These are phyloP conservation scores for Nemopilema nomurai DNA, from an alignment of 30 jellyfish, hydroid and myxozoan genomes.

Conservation along the genomic window DNA sequence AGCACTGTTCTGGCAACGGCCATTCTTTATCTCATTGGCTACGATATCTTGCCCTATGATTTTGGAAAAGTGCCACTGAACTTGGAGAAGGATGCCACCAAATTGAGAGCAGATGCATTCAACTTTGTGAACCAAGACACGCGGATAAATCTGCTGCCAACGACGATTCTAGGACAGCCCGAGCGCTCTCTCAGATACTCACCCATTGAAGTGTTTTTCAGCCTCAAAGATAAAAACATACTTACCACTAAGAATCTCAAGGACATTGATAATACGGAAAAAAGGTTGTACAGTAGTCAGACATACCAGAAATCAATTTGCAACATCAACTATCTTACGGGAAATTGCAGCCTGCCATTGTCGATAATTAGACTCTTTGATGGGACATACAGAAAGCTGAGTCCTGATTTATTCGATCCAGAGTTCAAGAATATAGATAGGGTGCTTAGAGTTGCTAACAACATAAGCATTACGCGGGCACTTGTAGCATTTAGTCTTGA, in stretches of 20 bases:
- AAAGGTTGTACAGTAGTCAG: slow-evolving; percentile 38
- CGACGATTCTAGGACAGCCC: slow-evolving; percentile 75
- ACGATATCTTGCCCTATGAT: slow-evolving; percentile 88
- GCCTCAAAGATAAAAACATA: slow-evolving; percentile 20
- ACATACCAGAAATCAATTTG: slow-evolving; percentile 60
- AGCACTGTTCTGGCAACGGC: slow-evolving; percentile 76
- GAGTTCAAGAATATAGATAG: slow-evolving; percentile 32
- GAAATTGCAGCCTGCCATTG: slow-evolving; percentile 74
- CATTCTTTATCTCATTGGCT: slow-evolving; percentile 60
- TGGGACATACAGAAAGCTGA: slow-evolving; percentile 63
- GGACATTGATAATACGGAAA: slow-evolving; percentile 59
- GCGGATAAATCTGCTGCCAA: slow-evolving; percentile 79
- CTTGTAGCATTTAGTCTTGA: slow-evolving; percentile 83
- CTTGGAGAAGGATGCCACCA: slow-evolving; percentile 89
- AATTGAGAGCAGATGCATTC: slow-evolving; percentile 95
- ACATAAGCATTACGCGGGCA: slow-evolving; percentile 69
- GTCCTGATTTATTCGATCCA: slow-evolving; percentile 72
- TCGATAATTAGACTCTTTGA: slow-evolving; percentile 82
- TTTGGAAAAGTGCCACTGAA: slow-evolving; percentile 86
- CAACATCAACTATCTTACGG: slow-evolving; percentile 31
- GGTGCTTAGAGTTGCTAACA: slow-evolving; percentile 63
- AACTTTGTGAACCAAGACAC: slow-evolving; percentile 83
- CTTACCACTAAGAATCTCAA: slow-evolving; percentile 55
- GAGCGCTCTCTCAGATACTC: slow-evolving; percentile 83
- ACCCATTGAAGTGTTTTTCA: slow-evolving; percentile 80